These are phyloP conservation scores for Hippopotamyrus pictus DNA, from an alignment of 2,797 vertebrate genomes.

Conservation along the genomic window DNA sequence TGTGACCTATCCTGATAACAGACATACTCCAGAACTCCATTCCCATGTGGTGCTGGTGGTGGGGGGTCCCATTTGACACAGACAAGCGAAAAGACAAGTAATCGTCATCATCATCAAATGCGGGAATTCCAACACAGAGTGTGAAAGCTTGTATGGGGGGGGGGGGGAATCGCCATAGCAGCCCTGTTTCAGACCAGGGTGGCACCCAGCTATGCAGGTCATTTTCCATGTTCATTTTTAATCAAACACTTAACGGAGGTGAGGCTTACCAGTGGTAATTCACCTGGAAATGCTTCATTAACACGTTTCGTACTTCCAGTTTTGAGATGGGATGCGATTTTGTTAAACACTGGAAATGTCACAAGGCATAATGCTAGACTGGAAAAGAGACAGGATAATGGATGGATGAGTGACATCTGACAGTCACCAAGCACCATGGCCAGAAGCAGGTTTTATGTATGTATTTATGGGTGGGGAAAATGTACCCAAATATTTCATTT, in stretches of 20 bases:
- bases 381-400: neutral
- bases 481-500: neutral
- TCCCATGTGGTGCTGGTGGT: neutral
- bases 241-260: neutral
- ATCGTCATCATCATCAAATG: neutral
- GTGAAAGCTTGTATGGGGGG: neutral
- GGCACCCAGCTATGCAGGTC: neutral
- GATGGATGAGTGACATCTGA: neutral
- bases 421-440: neutral
- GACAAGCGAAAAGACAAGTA: neutral
- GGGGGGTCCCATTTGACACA: neutral
- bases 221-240: neutral
- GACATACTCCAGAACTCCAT: neutral
- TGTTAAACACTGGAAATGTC: neutral
- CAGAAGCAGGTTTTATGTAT: neutral
- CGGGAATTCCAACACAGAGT: neutral
- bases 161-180: neutral
- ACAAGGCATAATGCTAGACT: neutral
- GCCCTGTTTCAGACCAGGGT: neutral
- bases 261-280: neutral
- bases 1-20: neutral
- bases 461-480: neutral
- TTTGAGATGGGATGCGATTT: neutral
- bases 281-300: neutral
- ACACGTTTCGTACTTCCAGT: neutral